Percentiles rank a stretch among this genome's conserved stretches.
Evolutionary conservation across 1,140 invertebrate species (phyloP).

Genomic region (Drosophila malerkotliana): DNA sequence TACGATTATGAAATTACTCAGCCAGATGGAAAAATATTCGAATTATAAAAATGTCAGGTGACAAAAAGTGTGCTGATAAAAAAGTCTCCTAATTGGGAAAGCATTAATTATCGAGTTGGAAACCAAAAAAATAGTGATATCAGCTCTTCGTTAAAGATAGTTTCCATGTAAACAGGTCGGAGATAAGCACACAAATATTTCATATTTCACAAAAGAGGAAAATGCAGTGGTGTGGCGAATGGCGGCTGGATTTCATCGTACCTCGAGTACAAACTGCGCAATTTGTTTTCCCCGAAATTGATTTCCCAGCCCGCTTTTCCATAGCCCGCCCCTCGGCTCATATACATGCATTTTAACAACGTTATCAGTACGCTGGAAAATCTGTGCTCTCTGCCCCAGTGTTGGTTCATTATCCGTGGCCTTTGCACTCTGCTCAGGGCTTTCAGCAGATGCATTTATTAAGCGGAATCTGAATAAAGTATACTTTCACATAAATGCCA

Average conservation of each 20-base stretch:
- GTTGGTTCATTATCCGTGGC: conserved; percentile 47
- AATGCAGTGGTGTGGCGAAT: conserved; percentile 18
- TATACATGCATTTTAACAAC: conserved; percentile 37
- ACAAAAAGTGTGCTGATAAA: conserved; percentile 9
- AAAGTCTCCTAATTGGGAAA: conserved; percentile 27
- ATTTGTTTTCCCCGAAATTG: conserved; percentile 64
- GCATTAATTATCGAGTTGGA: conserved; percentile 35
- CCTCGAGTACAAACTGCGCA: conserved; percentile 53
- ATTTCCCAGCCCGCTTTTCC: conserved; percentile 31
- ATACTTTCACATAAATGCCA: conserved; percentile 36
- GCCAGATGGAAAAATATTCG: conserved; percentile 15
- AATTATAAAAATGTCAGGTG: conserved; percentile 23
- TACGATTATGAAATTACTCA: conserved; percentile 25
- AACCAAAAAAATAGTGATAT: conserved; percentile 28
- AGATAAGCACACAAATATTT: conserved; percentile 20
- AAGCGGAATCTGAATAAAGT: conserved; percentile 62
- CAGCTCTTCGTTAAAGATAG: conserved; percentile 31
- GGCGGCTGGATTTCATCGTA: conserved; percentile 10
- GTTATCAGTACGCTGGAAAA: conserved; percentile 40
- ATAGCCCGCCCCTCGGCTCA: not conserved
- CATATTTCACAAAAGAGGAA: conserved; percentile 12
- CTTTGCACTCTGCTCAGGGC: conserved; percentile 9
- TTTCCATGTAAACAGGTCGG: conserved; percentile 17
- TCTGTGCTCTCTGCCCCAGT: conserved; percentile 1
- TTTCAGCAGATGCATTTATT: conserved; percentile 43